phyloP scores from a whole-genome alignment of 2,113 vertebrate species.

The Channa argus region DNA sequence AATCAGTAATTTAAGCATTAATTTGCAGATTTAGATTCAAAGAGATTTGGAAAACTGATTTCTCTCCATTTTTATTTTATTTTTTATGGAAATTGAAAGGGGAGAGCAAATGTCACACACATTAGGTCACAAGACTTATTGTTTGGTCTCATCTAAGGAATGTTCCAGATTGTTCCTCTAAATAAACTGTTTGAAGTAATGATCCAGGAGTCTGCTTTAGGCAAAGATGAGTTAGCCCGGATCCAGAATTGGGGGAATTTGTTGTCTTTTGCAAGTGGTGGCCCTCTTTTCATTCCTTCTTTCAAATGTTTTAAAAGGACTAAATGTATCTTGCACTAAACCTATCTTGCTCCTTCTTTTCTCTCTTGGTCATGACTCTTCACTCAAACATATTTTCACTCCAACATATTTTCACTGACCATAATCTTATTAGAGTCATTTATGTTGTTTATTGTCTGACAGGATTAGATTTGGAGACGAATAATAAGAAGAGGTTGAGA shows the following conservation, averaged over 20 bases:
- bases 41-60: too few relatives aligned
- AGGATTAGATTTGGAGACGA: slow-evolving; percentile 70
- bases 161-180: slow-evolving; percentile 58
- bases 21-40: slow-evolving; percentile 20
- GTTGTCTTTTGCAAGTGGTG: slow-evolving; percentile 35
- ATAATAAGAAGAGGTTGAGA: slow-evolving; percentile 70
- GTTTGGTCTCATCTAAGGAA: slow-evolving; percentile 54
- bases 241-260: slow-evolving; percentile 61
- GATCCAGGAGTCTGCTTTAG: slow-evolving; percentile 32
- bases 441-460: slow-evolving; percentile 77
- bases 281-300: slow-evolving; percentile 42
- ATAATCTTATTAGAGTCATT: slow-evolving; percentile 71
- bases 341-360: slow-evolving; percentile 12
- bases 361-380: slow-evolving; percentile 22
- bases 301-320: slow-evolving; percentile 46
- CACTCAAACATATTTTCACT: slow-evolving; percentile 4
- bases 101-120: slow-evolving; percentile 44
- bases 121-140: slow-evolving; percentile 48
- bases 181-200: slow-evolving; percentile 69
- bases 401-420: slow-evolving; percentile 69
- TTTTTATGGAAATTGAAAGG: slow-evolving; percentile 20
- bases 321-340: slow-evolving; percentile 21
- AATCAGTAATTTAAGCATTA: slow-evolving; percentile 65
- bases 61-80: too few relatives aligned
- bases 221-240: slow-evolving; percentile 59